Base-by-base conservation (phyloP, 2,113 vertebrate genomes). In the Microcebus ravelobensis region DNA sequence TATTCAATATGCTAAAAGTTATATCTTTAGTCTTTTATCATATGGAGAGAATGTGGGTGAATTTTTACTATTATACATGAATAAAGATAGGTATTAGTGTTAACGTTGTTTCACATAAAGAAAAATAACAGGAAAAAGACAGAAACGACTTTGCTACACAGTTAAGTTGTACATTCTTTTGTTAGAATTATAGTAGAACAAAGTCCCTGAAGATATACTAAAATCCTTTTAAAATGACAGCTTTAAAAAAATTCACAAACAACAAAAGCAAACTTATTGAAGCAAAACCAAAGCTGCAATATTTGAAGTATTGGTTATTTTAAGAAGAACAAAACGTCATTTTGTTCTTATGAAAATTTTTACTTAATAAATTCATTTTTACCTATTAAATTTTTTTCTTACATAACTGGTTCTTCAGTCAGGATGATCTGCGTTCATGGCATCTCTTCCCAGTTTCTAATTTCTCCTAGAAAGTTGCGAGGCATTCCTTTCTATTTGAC, bases 281-380 rank as follows among this genome's bases (percentile, higher is more conserved):
- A 84, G 84, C 31, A 90, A 90, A 96, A 83, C 21, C 31, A 76
- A 81, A 93, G 34, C 76, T 80, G 55, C 87, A 77, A 50, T 65
- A 80, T 76, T 93, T 81, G 80, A 84, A 84, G n/a, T 57, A 42
- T 65, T 94, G 91, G 81, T 83, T 97, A 85, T 86, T 96, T 90
- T 92, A 87, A 80, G 76, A 85, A 80, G 87, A 96, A 91, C 65
- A 87, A 39, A 87, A 65, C 93, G 48, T 82, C 67, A 94, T 87
- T 87, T 90, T 96, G 91, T 81, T 67, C 86, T 77, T 23, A 42
- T 39, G 94, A 89, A 82, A 18, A 63, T 80, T 68, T 92, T 88
- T 97, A 36, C 45, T 86, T 80, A 39, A 12, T 36, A 73, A 68
- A 57, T 83, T 71, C 70, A 65, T 83, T 96, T 94, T 96, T 81